These are phyloP conservation scores for Eriocheir sinensis DNA, from an alignment of 1,140 invertebrate genomes.

Conservation along the genomic window DNA sequence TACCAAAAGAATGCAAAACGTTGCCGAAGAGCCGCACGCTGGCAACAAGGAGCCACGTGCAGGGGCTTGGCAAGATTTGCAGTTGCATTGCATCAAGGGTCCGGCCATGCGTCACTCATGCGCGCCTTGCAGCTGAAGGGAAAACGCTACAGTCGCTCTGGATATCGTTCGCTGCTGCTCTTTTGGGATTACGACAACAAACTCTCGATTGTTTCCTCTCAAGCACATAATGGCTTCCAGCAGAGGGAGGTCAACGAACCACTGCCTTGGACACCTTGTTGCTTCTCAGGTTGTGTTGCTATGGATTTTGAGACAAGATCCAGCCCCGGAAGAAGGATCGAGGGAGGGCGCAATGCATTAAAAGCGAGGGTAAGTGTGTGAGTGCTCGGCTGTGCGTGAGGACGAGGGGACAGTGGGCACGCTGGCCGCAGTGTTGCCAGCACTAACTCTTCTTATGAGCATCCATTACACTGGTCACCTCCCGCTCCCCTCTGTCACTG, in stretches of 20 bases:
- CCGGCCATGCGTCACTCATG: conserved; percentile 71
- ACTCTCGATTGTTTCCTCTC: not conserved
- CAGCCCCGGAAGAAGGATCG: not conserved
- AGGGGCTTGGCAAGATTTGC: conserved; percentile 73
- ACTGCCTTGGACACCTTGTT: not conserved
- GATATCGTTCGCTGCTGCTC: conserved; percentile 35
- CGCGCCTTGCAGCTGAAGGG: conserved; percentile 59
- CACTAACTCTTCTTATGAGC: not conserved
- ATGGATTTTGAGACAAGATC: not conserved
- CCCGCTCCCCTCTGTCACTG: not conserved
- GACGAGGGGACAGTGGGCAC: conserved; percentile 60
- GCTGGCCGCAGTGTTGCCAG: conserved; percentile 41
- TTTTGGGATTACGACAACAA: conserved; percentile 17
- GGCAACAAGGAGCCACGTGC: conserved; percentile 65
- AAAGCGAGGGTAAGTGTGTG: conserved; percentile 38
- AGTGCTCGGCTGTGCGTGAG: conserved; percentile 45
- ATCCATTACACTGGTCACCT: no score
- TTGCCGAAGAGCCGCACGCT: not conserved
- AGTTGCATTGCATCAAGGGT: conserved; percentile 72
- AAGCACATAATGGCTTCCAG: not conserved
- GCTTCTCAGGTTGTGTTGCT: not conserved
- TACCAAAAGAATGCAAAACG: not conserved
- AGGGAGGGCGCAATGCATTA: conserved; percentile 13
- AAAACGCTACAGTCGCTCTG: conserved; percentile 49
- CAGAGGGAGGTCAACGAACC: not conserved